A percentile compares a stretch with the other conserved stretches of the same genome.
Conservation (phyloP, 2,113 vertebrate genomes). For the Sturnus vulgaris region DNA sequence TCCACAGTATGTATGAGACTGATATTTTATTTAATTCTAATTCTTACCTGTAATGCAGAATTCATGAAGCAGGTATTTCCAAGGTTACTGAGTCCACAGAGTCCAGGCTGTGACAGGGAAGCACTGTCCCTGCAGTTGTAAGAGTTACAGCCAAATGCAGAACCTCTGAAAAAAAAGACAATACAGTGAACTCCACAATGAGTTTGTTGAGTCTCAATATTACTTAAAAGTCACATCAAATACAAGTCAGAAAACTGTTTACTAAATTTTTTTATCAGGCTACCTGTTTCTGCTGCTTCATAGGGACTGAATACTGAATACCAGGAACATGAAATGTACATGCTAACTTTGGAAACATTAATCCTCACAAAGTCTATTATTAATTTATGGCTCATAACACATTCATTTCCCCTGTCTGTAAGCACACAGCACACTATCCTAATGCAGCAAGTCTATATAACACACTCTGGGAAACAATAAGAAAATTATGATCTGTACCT, state of each 20-base stretch:
- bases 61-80: constrained; percentile 99
- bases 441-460: neutral
- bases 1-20: neutral
- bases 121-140: constrained; percentile 87
- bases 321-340: accelerated
- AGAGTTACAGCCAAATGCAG: constrained; percentile 84
- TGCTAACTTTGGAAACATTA: neutral
- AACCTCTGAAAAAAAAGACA: constrained; percentile 76
- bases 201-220: neutral
- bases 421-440: neutral
- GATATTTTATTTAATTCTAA: neutral
- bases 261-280: neutral
- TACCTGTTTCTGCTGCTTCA: neutral
- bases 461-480: neutral
- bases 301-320: neutral
- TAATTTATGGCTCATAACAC: neutral
- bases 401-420: neutral
- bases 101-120: constrained; percentile 84
- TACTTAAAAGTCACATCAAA: neutral
- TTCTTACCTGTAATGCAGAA: constrained; percentile 90
- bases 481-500: neutral
- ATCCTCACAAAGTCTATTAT: neutral
- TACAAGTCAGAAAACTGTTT: neutral
- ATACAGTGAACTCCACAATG: neutral
- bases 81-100: constrained; percentile 95